A percentile compares a stretch with the other conserved stretches of the same genome.
Conservation (phyloP, 2,888 invertebrate genomes). For the Dysmachus trigonus region DNA sequence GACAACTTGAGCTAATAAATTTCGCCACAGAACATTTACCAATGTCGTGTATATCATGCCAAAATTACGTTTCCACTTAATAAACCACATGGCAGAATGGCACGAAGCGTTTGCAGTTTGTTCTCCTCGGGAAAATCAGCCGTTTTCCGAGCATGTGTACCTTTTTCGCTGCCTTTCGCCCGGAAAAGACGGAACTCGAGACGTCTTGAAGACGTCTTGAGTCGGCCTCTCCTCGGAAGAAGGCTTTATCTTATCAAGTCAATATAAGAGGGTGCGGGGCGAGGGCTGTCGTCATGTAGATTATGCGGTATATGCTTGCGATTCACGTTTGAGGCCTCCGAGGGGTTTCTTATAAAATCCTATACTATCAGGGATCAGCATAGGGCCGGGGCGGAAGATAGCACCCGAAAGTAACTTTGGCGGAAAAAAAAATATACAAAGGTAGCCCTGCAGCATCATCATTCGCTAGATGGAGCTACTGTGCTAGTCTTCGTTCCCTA, state of each 20-base stretch:
- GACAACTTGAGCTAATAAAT: conserved; percentile 30
- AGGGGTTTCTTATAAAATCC: conserved; percentile 23
- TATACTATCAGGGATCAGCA: background rate
- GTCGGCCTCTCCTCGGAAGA: background rate
- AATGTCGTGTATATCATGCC: conserved; percentile 35
- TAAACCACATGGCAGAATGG: conserved; percentile 12
- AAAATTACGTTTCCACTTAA: conserved; percentile 40
- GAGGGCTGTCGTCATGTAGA: conserved; percentile 23
- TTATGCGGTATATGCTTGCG: conserved; percentile 3
- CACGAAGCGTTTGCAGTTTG: conserved; percentile 16
- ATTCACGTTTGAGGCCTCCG: conserved; percentile 8
- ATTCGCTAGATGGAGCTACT: background rate
- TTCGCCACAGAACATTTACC: conserved; percentile 38
- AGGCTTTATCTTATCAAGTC: conserved; percentile 29
- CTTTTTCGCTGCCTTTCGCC: background rate
- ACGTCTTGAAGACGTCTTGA: background rate
- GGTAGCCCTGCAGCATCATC: background rate
- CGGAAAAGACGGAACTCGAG: background rate
- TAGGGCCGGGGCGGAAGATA: background rate
- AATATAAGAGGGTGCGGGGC: background rate
- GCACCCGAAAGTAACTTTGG: background rate
- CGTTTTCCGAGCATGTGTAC: background rate
- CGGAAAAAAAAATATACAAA: conserved; percentile 1
- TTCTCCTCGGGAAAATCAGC: conserved; percentile 10
- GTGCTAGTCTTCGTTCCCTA: background rate